phyloP scores from a whole-genome alignment of 2,797 vertebrate species.

The Labroides dimidiatus region DNA sequence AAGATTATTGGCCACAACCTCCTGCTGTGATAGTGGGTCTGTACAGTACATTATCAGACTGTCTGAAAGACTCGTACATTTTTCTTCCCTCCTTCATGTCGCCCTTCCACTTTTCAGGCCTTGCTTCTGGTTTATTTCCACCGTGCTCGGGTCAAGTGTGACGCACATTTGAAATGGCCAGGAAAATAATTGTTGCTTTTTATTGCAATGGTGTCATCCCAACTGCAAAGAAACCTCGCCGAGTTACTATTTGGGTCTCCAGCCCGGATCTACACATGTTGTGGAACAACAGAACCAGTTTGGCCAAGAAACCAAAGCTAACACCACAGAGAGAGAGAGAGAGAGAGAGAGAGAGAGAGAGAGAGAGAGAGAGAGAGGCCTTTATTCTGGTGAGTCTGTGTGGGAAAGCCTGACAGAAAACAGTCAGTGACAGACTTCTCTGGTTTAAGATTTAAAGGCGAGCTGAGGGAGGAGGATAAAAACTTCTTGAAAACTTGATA shows the following conservation, averaged over 20 bases:
- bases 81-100: constrained; percentile 34
- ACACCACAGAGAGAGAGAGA: constrained; percentile 32
- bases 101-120: constrained; percentile 20
- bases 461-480: background rate
- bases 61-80: constrained; percentile 33
- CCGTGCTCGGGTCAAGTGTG: constrained; percentile 63
- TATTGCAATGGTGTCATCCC: constrained; percentile 69
- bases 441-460: constrained; percentile 17
- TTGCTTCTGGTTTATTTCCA: constrained; percentile 72
- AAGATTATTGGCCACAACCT: constrained; percentile 31
- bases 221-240: constrained; percentile 53
- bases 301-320: constrained; percentile 30
- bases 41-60: constrained; percentile 38
- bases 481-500: constrained; percentile 6
- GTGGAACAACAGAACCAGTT: constrained; percentile 47
- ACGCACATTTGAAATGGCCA: constrained; percentile 72
- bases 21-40: constrained; percentile 21
- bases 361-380: constrained; percentile 25
- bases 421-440: constrained; percentile 15
- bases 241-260: constrained; percentile 59
- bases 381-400: constrained; percentile 38
- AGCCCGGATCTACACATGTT: constrained; percentile 40
- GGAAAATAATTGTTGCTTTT: constrained; percentile 74
- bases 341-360: constrained; percentile 13
- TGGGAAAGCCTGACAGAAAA: constrained; percentile 5